Base-by-base conservation (phyloP, 1,140 invertebrate species). In the Diorhabda elongata region DNA sequence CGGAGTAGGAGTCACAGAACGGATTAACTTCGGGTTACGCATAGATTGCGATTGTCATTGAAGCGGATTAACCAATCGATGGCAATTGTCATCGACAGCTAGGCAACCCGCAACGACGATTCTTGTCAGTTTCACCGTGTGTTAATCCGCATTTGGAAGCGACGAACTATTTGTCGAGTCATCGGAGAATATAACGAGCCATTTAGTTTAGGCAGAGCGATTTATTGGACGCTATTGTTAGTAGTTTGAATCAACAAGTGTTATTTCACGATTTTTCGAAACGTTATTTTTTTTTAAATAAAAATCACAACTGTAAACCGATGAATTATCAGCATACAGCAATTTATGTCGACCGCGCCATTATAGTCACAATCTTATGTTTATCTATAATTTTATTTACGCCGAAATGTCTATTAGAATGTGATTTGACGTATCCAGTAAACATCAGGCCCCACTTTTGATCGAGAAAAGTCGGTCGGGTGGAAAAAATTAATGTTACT, bases 401-500 rank as follows among this genome's bases (percentile, higher is more conserved):
- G 26, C 26, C 26, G 26, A 26, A 26, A 26, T 26, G 26, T 26
- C 26, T 26, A 26, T 26, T 26, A 26, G 26, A 26, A 26, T 26
- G 26, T 26, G 26, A 26, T 26, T 26, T 26, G 1, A 26, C 26
- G 26, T 26, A 26, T 26, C 26, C 26, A 26, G 26, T 26, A 26
- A 26, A 26, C 26, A 26, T 26, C 26, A 26, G 26, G 26, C 26
- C 26, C 26, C 26, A 26, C 26, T 26, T 26, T 26, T 26, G 26
- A 26, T 26, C 26, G 26, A 26, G 26, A 26, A 26, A 52, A 52
- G 58, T 8, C 65, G 44, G 65, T 67, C 57, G 58, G 57, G 58
- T 45, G 65, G 65, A 67, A 67, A 65, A 67, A 67, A 67, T 67
- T 67, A 67, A 67, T 67, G 65, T 45, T 26, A 60, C 26, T 26